Conservation (phyloP, 2,888 invertebrate species). For the Subacronicta megacephala region DNA sequence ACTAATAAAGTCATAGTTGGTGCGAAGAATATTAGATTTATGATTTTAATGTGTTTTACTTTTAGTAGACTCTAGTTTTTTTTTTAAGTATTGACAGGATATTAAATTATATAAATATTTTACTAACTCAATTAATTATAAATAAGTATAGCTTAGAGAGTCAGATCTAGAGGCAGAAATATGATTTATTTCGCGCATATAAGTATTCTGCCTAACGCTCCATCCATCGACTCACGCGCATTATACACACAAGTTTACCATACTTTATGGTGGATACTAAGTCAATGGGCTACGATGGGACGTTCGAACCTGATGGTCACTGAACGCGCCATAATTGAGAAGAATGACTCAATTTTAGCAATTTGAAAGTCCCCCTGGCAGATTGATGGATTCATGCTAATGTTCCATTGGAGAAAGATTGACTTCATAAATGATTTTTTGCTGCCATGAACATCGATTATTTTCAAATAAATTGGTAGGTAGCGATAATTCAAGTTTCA, state of each 20-base stretch:
- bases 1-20: conserved; percentile 46
- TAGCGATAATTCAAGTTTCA: conserved; percentile 57
- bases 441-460: conserved; percentile 52
- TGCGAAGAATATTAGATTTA: conserved; percentile 49
- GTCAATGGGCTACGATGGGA: conserved; percentile 58
- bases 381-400: conserved; percentile 70
- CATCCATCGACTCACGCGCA: conserved; percentile 6
- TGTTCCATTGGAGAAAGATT: conserved; percentile 53
- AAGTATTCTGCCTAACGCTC: too few relatives aligned
- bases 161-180: too few relatives aligned
- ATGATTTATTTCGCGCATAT: too few relatives aligned
- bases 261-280: conserved; percentile 49
- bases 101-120: too few relatives aligned
- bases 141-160: conserved; percentile 12
- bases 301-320: conserved; percentile 54
- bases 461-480: conserved; percentile 60
- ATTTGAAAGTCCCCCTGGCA: conserved; percentile 60
- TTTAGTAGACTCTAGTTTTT: background rate
- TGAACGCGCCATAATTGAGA: conserved; percentile 60
- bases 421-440: conserved; percentile 60
- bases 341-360: conserved; percentile 73
- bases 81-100: background rate
- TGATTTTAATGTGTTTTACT: conserved; percentile 29
- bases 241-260: conserved; percentile 24
- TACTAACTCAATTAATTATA: conserved; percentile 3